Evolutionary conservation across 1,140 invertebrate species (phyloP).

Genomic region (Chelonus insularis): DNA sequence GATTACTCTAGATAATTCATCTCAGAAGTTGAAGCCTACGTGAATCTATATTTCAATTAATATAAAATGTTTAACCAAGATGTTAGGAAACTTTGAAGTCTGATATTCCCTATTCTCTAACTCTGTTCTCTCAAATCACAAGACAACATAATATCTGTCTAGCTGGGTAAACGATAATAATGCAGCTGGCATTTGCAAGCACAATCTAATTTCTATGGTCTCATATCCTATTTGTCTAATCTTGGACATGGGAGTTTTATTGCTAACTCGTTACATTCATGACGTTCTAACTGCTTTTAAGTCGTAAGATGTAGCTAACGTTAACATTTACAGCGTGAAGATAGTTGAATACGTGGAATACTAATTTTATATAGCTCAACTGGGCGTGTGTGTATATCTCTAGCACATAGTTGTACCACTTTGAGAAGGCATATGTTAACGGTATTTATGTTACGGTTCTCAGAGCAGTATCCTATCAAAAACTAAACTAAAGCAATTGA

Average conservation of each 20-base stretch:
- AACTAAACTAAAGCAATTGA: not conserved
- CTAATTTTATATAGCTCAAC: constrained; percentile 8
- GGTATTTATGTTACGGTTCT: constrained; percentile 9
- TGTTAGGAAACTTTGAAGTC: no score
- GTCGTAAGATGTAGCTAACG: not conserved
- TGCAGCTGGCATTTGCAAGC: not conserved
- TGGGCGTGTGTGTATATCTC: not conserved
- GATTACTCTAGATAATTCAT: no score
- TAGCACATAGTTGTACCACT: not conserved
- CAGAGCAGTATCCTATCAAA: not conserved
- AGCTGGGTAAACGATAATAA: not conserved
- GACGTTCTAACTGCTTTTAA: not conserved
- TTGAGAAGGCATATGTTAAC: not conserved
- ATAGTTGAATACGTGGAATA: constrained; percentile 6
- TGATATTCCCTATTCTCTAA: no score
- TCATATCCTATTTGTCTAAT: constrained; percentile 7
- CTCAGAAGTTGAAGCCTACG: no score
- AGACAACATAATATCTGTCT: not conserved
- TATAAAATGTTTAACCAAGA: no score
- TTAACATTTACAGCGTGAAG: constrained; percentile 4
- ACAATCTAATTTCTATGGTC: not conserved
- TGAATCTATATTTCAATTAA: no score
- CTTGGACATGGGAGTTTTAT: not conserved
- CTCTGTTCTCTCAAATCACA: no score
- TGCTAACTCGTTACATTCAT: not conserved